Evolutionary conservation across 2,113 vertebrate genomes (phyloP), one percentile per base, ranked within the genome.

Genomic region (Ellobius talpinus): DNA sequence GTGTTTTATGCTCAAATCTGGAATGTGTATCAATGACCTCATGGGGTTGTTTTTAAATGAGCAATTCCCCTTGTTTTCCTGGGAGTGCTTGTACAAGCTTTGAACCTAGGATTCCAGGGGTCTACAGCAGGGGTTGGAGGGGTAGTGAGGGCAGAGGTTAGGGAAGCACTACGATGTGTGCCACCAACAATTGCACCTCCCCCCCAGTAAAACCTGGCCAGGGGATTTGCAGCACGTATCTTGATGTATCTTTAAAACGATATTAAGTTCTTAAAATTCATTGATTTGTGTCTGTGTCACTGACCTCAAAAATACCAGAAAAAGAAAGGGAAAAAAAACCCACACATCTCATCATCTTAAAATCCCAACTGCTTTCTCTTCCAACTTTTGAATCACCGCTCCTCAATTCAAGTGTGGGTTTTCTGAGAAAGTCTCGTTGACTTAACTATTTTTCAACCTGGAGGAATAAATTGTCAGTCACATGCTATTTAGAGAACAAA

Each of bases 401-500:
- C 72, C 68, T 26, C 36, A n/a, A 4, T 58, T 55, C 92, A 9
- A 29, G 76, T 16, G 94, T 89, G 90, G 79, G 92, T 39, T 92
- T 95, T 74, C 92, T 36, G 87, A 82, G 85, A 85, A 58, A 8
- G 92, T 84, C 88, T 93, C n/a, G 5, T 78, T 87, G 92, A 39
- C 31, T 73, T 87, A 65, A 66, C 90, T 89, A 12, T 39, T 89
- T 87, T 93, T 36, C 96, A 87, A 42, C 89, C 84, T 65, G 61
- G 66, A 96, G 89, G 95, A 91, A 84, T 42, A 39, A 36, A 81
- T 29, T 85, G 96, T 91, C 93, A 79, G 85, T 85, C 93, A 90
- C 85, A 36, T 6, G 90, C 95, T 85, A 74, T 82, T 85, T 93
- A 7, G 36, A 91, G 95, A 94, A 77, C 73, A 94, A 77, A 93